Evolutionary conservation across 2,888 invertebrate species (phyloP), one percentile per base, ranked within the genome.

Genomic region (Eupithecia inturbata): DNA sequence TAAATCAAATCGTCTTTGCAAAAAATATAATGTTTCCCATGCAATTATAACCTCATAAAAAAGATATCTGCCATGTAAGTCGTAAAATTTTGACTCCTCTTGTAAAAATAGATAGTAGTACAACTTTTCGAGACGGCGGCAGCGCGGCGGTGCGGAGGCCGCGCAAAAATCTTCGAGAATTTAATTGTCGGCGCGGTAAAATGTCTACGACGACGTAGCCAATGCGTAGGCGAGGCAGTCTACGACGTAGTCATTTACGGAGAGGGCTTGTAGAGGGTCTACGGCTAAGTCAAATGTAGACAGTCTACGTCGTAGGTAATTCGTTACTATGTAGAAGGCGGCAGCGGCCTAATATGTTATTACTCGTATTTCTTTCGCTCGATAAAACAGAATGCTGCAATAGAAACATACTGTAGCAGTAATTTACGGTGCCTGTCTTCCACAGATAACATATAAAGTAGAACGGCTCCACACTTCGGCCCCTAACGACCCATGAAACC

Each of bases 401-500:
- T 57, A 57, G 26, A 57, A 57, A 57, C 57, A 57, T 57, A 57
- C 57, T 57, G 26, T 26, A 26, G 57, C 22, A 66, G 16, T 39
- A 41, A 39, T 39, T 66, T 68, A 66, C 39, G 39, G 39, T 70
- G 41, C 62, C 64, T 64, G 70, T 49, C 33, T 53, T 22, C 33
- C 26, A 64, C 64, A 28, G 70, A 70, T 70, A 70, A 70, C 70
- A 70, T 53, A 49, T 14, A 70, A 66, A 53, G 36, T 26, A 26
- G 68, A 36, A 28, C 36, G 19, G 36, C 41, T 26, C 12, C 28
- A 45, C 67, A 64, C 64, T 64, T 36, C 26, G 41, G 26, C 26
- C 33, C 49, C 36, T 70, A 70, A 70, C 66, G 70, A 70, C 66
- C 49, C 70, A 70, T 64, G 70, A 70, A 70, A 71, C 28, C 71